phyloP scores from a whole-genome alignment of 2,797 vertebrate species.

The Lepilemur septentrionalis region DNA sequence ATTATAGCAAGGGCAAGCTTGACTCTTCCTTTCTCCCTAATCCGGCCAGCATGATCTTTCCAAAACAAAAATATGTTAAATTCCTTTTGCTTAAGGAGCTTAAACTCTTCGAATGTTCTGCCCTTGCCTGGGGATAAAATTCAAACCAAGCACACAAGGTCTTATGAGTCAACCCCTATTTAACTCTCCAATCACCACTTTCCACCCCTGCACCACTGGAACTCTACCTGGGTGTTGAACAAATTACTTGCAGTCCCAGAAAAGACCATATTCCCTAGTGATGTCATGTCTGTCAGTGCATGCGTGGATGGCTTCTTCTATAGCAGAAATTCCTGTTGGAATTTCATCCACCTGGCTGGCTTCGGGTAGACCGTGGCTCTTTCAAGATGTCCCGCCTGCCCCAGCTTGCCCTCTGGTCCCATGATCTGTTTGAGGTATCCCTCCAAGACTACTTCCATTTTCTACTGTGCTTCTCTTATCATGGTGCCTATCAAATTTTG shows the following conservation, averaged over 20 bases:
- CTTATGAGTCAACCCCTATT: not conserved
- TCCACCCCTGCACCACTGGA: not conserved
- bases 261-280: not conserved
- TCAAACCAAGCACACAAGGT: not conserved
- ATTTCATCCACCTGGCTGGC: not conserved
- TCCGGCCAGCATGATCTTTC: not conserved
- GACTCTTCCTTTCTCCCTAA: constrained; percentile 9
- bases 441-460: not conserved
- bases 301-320: not conserved
- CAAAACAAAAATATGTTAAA: constrained; percentile 1
- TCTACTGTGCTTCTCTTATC: not conserved
- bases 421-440: not conserved
- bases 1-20: not conserved
- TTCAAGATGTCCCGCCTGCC: not conserved
- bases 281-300: not conserved
- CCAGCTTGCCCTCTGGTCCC: too few species aligned
- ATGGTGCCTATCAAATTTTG: not conserved
- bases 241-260: not conserved
- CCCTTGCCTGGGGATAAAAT: not conserved
- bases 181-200: not conserved
- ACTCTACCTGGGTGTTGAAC: not conserved
- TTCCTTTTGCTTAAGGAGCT: constrained; percentile 5
- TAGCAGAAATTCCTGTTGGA: not conserved
- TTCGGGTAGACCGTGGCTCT: not conserved
- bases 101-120: not conserved